Evolutionary conservation across 2,113 vertebrate genomes (phyloP).

Genomic region (Benitochromis conjunctus): DNA sequence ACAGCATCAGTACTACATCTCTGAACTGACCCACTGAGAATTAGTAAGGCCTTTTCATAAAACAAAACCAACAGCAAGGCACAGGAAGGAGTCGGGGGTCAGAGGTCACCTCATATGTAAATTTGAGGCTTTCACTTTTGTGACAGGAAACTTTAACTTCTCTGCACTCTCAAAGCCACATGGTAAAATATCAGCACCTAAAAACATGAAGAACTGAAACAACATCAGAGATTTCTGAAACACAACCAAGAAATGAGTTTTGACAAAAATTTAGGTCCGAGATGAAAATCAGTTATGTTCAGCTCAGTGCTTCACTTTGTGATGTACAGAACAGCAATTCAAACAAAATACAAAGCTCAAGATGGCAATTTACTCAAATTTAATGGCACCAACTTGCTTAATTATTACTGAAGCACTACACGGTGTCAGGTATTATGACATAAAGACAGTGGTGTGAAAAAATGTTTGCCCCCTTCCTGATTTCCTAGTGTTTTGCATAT

Average conservation of each 20-base stretch:
- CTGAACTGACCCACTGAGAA: constrained; percentile 21
- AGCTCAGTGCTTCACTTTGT: neutral
- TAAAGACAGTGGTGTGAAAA: neutral
- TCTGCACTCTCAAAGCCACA: constrained; percentile 22
- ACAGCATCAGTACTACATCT: constrained; percentile 43
- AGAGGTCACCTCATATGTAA: constrained; percentile 47
- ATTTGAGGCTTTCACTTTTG: constrained; percentile 35
- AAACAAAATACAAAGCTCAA: neutral
- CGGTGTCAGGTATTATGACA: neutral
- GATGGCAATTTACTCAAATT: neutral
- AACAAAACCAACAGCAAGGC: constrained; percentile 60
- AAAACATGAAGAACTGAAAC: neutral
- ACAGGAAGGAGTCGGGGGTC: constrained; percentile 48
- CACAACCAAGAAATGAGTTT: neutral
- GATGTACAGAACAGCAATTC: neutral
- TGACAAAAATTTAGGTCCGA: neutral
- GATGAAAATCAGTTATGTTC: neutral
- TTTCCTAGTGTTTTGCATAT: neutral
- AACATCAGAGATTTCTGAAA: neutral
- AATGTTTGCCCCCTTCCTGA: neutral
- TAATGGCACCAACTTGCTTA: neutral
- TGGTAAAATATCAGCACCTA: constrained; percentile 16
- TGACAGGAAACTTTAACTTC: constrained; percentile 18
- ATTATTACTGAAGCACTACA: neutral
- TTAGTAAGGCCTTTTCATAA: constrained; percentile 57